These are phyloP conservation scores for Aphaenogaster floridana DNA, from an alignment of 1,140 invertebrate species.

Conservation along the genomic window DNA sequence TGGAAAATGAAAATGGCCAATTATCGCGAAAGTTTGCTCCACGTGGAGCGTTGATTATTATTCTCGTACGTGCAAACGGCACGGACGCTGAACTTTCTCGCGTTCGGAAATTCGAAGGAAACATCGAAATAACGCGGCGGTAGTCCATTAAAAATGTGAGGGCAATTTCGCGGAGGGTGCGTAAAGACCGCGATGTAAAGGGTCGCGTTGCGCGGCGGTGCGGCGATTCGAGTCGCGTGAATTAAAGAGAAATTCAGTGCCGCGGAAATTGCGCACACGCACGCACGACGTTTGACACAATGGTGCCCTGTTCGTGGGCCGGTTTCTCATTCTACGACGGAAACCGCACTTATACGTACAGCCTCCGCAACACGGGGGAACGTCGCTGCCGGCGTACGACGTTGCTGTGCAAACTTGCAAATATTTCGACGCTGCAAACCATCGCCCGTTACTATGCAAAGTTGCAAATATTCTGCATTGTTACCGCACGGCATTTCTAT, in stretches of 20 bases:
- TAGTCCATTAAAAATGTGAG: slow-evolving; percentile 45
- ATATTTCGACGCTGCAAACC: slow-evolving; percentile 61
- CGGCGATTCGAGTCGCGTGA: slow-evolving; percentile 30
- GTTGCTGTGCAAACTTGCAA: slow-evolving; percentile 61
- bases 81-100: background rate
- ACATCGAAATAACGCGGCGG: slow-evolving; percentile 21
- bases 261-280: slow-evolving; percentile 50
- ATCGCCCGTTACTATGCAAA: slow-evolving; percentile 62
- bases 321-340: slow-evolving; percentile 53
- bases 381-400: slow-evolving; percentile 35
- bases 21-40: slow-evolving; percentile 46
- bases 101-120: slow-evolving; percentile 31
- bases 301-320: slow-evolving; percentile 6
- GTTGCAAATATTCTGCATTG: slow-evolving; percentile 64
- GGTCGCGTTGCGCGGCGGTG: background rate
- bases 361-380: slow-evolving; percentile 33
- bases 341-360: slow-evolving; percentile 59
- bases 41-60: slow-evolving; percentile 28
- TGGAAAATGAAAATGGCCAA: slow-evolving; percentile 42
- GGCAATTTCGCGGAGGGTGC: slow-evolving; percentile 19
- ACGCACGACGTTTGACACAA: slow-evolving; percentile 54
- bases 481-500: slow-evolving; percentile 57
- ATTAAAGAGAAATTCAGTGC: slow-evolving; percentile 49
- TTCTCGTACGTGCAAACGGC: background rate
- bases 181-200: background rate